Evolutionary conservation across 2,797 vertebrate genomes (phyloP), one percentile per base, ranked within the genome.

Genomic region (Gallinago solitaria): DNA sequence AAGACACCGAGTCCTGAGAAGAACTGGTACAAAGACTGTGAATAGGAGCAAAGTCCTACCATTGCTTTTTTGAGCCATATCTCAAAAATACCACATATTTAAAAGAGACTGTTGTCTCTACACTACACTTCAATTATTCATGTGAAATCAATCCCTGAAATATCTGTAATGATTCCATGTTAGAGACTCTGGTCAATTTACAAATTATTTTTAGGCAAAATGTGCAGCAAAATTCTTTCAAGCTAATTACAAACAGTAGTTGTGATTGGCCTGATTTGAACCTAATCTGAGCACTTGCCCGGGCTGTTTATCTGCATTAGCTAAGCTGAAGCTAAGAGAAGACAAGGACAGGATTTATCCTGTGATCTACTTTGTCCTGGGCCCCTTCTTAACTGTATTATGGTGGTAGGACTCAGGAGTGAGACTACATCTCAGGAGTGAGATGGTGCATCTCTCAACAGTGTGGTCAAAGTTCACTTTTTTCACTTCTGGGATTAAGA

Each of bases 131-230:
- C 43, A 96, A 97, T 97, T 93, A 96, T 96, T 97, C 83, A 96
- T 96, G 79, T 3, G 9, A 81, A 96, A 95, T 96, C 95, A 95
- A 91, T 96, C 70, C 94, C 80, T 95, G 91, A 96, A 95, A 95
- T 97, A 96, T 96, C 95, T 81, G 87, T 95, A 94, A 60, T 78
- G 84, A 47, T 89, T 92, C 84, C 12, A n/a, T 1, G 12, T 51
- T 35, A 33, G 37, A 96, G 63, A 76, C 82, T 92, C 61, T 81
- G 69, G 73, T 88, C 91, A 91, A 97, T 97, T 93, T 96, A 47
- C 76, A 83, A 78, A 92, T 94, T 97, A 97, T 97, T 96, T 97
- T 97, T 97, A 96, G 96, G 91, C 82, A 89, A 86, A 94, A 93
- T 92, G 84, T 61, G 76, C 82, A 41, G 89, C 87, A 95, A 81